These are phyloP conservation scores for Adelosebastes latens DNA, from an alignment of 2,797 vertebrate species.

Conservation along the genomic window DNA sequence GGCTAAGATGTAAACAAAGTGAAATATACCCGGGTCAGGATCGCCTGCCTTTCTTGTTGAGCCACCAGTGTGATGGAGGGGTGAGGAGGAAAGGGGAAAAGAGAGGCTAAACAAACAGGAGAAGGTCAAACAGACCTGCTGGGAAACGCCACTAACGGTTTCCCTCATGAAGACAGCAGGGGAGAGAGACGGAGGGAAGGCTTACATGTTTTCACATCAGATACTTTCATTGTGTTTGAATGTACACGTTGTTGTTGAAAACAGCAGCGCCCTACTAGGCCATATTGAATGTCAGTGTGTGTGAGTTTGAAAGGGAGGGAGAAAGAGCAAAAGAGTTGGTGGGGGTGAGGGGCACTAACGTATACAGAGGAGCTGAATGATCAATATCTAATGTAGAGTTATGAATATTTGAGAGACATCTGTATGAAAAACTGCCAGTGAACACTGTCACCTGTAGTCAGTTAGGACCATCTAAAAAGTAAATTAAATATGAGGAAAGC, in stretches of 20 bases:
- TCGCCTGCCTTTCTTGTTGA: conserved; percentile 14
- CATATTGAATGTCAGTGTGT: neutral
- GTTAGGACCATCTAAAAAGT: neutral
- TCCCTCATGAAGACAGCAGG: conserved; percentile 41
- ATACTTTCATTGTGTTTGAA: conserved; percentile 20
- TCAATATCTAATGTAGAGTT: conserved; percentile 8
- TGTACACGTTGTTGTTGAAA: neutral
- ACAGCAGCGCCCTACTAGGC: neutral
- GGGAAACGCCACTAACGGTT: conserved; percentile 60
- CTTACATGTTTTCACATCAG: conserved; percentile 38
- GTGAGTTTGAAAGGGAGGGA: neutral
- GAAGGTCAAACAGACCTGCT: conserved; percentile 67
- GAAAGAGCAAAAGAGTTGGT: neutral
- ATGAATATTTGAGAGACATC: conserved; percentile 8
- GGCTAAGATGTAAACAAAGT: neutral
- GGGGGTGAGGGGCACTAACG: neutral
- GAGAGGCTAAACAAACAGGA: conserved; percentile 51
- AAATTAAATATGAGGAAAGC: neutral
- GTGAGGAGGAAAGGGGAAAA: conserved; percentile 15
- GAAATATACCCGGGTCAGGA: conserved; percentile 10
- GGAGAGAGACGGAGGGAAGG: neutral
- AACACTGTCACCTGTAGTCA: neutral
- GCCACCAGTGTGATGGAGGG: conserved; percentile 16
- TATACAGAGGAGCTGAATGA: neutral
- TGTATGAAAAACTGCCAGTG: neutral